Evolutionary conservation across 2,888 invertebrate genomes (phyloP), one percentile per base, ranked within the genome.

Genomic region (Aspidapion aeneum): DNA sequence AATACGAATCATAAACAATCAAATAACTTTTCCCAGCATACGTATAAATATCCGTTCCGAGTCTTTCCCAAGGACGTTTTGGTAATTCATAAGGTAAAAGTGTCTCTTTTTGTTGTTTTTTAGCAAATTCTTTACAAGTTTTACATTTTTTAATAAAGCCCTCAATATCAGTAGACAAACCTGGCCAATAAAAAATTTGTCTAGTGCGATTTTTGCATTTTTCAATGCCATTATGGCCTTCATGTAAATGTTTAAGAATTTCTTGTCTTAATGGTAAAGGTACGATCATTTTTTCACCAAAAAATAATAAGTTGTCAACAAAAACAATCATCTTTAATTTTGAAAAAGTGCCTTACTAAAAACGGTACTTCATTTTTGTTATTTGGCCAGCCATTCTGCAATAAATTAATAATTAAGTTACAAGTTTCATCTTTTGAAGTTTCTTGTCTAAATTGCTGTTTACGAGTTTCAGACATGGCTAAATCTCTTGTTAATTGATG

Each of bases 1-100:
- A 64, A 57, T 70, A 63, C 62, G 68, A 70, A 63, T 74, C 72
- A 21, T 67, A 64, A 18, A 71, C 49, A 12, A 72, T 55, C 17
- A 72, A 54, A 60, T 67, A 73, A 22, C 62, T 62, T 17, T 57
- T 57, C 12, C 22, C 58, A 17, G 56, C 59, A 60, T 56, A 66
- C 12, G 60, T 49, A 35, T 58, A 63, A 20, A 67, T 59, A 60
- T 67, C 67, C 18, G 57, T 5, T 49, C 35, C 61, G 3, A 66
- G 17, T 57, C 63, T 65, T 49, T 65, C 19, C 57, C 63, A 65
- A 12, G 63, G 61, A 49, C 50, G 18, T 21, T 49, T 51, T 19
- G 62, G 66, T n/a, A 66, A 21, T 19, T 21, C 21, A 52, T 52
- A 55, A n/a, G 1, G 56, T 58, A 57, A 2, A 19, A 65, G 7